Conservation (phyloP, 2,797 vertebrate species). For the Galaxias olidus region DNA sequence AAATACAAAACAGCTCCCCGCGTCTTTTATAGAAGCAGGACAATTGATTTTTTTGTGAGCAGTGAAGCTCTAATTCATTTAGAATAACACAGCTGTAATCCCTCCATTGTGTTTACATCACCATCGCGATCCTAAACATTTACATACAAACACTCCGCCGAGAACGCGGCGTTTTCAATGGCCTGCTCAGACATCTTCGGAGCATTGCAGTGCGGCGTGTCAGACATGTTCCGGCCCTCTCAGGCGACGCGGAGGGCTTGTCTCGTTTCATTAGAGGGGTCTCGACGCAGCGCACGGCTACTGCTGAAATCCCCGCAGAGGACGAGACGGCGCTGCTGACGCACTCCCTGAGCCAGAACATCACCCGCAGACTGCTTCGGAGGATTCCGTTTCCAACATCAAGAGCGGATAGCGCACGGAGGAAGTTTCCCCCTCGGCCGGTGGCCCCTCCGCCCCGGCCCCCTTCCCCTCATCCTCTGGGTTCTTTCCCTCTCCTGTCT, state of each 20-base stretch:
- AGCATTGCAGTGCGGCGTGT: conserved; percentile 18
- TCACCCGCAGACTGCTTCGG: conserved; percentile 68
- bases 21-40: conserved; percentile 33
- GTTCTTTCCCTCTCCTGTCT: conserved; percentile 62
- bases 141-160: too few relatives aligned
- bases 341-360: conserved; percentile 70
- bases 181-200: conserved; percentile 12
- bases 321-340: conserved; percentile 62
- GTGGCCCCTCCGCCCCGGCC: conserved; percentile 38
- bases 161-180: conserved; percentile 1
- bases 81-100: too few relatives aligned
- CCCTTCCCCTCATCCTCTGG: conserved; percentile 59
- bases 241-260: conserved; percentile 43
- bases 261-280: conserved; percentile 49
- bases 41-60: conserved; percentile 42
- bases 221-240: conserved; percentile 30
- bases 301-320: conserved; percentile 61
- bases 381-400: conserved; percentile 73
- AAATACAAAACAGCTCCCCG: conserved; percentile 40
- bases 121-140: too few relatives aligned
- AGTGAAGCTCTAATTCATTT: not conserved
- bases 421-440: conserved; percentile 66
- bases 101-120: too few relatives aligned
- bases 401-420: conserved; percentile 65
- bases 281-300: conserved; percentile 57